phyloP scores from a whole-genome alignment of 92 coral and sea anemone species.

The Siderastrea radians region DNA sequence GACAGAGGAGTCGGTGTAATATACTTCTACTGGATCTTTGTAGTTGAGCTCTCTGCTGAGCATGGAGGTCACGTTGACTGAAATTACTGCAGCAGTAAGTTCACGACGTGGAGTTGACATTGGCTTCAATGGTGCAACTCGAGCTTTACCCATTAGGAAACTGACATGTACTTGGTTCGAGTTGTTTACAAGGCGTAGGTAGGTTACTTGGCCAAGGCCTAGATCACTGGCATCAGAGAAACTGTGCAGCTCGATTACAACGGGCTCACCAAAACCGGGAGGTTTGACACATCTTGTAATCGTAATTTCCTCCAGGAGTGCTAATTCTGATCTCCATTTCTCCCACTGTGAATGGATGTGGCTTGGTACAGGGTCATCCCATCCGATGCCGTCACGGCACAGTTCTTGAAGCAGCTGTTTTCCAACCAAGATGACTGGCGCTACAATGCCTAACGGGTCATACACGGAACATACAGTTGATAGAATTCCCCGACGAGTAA shows the following conservation, averaged over 20 bases:
- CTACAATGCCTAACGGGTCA: slow-evolving; percentile 56
- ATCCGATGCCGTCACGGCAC: slow-evolving; percentile 37
- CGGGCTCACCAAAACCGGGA: slow-evolving; percentile 72
- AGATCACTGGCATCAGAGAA: slow-evolving; percentile 69
- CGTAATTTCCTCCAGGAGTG: slow-evolving; percentile 52
- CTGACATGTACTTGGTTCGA: slow-evolving; percentile 47
- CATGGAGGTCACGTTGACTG: slow-evolving; percentile 55
- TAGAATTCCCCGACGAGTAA: slow-evolving; percentile 64
- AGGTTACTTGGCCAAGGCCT: slow-evolving; percentile 64
- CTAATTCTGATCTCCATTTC: slow-evolving; percentile 74
- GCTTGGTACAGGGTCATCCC: slow-evolving; percentile 57
- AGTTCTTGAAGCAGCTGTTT: slow-evolving; percentile 60
- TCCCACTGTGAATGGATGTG: slow-evolving; percentile 59
- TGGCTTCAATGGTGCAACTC: slow-evolving; percentile 65
- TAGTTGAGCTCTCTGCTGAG: slow-evolving; percentile 54
- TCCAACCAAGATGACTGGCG: slow-evolving; percentile 53
- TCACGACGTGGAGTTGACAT: slow-evolving; percentile 68
- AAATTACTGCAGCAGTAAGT: slow-evolving; percentile 67
- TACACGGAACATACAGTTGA: slow-evolving; percentile 67
- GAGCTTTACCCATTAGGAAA: slow-evolving; percentile 69
- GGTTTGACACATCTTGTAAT: slow-evolving; percentile 71
- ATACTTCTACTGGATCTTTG: slow-evolving; percentile 18
- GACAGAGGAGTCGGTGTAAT: slow-evolving; percentile 20
- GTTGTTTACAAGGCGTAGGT: slow-evolving; percentile 44
- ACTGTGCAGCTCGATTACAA: slow-evolving; percentile 62